Percentiles rank a stretch among this genome's conserved stretches.
Evolutionary conservation across 2,888 invertebrate species (phyloP).

Genomic region (Drosophila tanythrix): DNA sequence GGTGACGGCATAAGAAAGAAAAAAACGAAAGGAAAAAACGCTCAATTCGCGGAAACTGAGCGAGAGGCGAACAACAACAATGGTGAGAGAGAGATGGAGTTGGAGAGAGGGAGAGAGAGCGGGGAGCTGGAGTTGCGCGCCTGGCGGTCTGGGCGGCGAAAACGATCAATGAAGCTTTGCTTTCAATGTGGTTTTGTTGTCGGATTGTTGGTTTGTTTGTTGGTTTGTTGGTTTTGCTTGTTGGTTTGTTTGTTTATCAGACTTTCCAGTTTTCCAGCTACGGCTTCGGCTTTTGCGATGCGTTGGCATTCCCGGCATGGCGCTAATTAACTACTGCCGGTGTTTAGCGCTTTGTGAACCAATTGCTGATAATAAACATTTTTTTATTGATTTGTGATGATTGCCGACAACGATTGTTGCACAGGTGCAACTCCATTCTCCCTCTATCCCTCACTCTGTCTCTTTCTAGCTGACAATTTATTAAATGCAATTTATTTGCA

Average conservation of each 20-base stretch:
- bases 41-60: conserved; percentile 65
- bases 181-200: conserved; percentile 49
- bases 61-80: background rate
- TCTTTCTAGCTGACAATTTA: conserved; percentile 59
- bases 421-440: conserved; percentile 64
- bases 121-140: conserved; percentile 50
- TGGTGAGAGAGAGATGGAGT: background rate
- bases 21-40: conserved; percentile 23
- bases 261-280: conserved; percentile 40
- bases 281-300: conserved; percentile 43
- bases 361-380: conserved; percentile 78
- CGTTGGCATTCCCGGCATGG: conserved; percentile 80
- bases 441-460: background rate
- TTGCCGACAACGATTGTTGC: conserved; percentile 60
- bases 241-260: background rate
- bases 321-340: conserved; percentile 85
- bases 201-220: conserved; percentile 15
- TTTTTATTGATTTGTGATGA: conserved; percentile 81
- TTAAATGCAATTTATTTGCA: conserved; percentile 80
- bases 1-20: conserved; percentile 69
- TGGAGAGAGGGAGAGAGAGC: background rate
- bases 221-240: background rate
- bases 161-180: conserved; percentile 73
- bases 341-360: conserved; percentile 64
- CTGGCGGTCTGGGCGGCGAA: conserved; percentile 73